Evolutionary conservation across 64 coral and sea anemone genomes (phyloP).

Genomic region (Dendronephthya gigantea): DNA sequence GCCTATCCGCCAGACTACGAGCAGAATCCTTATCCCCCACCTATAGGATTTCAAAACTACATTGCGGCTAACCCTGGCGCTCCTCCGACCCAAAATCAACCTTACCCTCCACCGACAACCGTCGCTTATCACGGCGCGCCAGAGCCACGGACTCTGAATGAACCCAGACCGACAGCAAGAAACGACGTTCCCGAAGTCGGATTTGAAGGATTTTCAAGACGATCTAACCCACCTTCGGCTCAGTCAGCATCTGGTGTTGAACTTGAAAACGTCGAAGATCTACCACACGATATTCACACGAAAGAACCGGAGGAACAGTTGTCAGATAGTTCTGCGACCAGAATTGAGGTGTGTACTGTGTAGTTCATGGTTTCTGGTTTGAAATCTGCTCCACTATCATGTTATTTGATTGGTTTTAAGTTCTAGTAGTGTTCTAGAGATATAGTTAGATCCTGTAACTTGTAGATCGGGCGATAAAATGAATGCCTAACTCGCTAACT

Average conservation of each 20-base stretch:
- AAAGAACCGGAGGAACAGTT: neutral
- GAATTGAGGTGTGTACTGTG: neutral
- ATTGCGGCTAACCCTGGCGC: neutral
- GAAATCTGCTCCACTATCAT: neutral
- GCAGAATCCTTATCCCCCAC: neutral
- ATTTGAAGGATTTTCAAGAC: neutral
- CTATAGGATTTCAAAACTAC: slow-evolving; percentile 6
- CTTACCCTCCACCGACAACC: neutral
- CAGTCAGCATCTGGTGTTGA: neutral
- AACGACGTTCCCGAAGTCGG: neutral
- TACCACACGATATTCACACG: neutral
- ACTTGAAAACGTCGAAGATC: neutral
- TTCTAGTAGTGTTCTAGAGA: too few relatives aligned
- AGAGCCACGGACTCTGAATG: neutral
- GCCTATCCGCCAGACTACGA: neutral
- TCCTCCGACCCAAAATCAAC: neutral
- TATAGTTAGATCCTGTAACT: too few relatives aligned
- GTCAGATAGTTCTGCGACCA: neutral
- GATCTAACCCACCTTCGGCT: neutral
- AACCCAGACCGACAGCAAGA: neutral
- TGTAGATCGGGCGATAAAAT: too few relatives aligned
- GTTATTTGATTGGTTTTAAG: too few relatives aligned
- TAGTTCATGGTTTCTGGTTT: neutral
- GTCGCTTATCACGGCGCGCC: neutral
- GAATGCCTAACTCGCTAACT: too few relatives aligned